These are phyloP conservation scores for Pleuronectes platessa DNA, from an alignment of 2,113 vertebrate species.

Conservation along the genomic window DNA sequence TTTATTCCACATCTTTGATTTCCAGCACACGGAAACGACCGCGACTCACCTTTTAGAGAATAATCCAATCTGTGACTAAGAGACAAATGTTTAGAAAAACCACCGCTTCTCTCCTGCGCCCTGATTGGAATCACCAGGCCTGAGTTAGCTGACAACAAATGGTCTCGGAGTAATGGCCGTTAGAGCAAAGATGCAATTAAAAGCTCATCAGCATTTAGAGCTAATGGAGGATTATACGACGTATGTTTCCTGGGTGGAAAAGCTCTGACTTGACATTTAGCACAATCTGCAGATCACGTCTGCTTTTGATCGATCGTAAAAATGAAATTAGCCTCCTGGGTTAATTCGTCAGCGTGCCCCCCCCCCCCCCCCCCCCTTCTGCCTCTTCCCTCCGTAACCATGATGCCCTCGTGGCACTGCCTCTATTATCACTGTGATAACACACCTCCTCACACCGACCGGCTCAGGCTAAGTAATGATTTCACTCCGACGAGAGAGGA, in stretches of 20 bases:
- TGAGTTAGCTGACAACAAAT: background rate
- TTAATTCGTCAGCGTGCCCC: constrained; percentile 16
- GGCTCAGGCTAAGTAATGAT: constrained; percentile 5
- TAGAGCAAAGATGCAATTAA: constrained; percentile 14
- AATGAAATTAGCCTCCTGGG: constrained; percentile 1
- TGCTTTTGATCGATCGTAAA: constrained; percentile 1
- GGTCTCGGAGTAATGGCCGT: background rate
- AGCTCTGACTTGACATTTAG: constrained; percentile 6
- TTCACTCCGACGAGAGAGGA: constrained; percentile 4
- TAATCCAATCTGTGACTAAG: background rate
- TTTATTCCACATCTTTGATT: constrained; percentile 22
- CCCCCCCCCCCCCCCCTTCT: background rate
- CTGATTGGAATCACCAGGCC: constrained; percentile 7
- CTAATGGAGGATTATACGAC: background rate
- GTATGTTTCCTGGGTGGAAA: constrained; percentile 18
- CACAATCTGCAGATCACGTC: constrained; percentile 14
- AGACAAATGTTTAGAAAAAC: too few relatives aligned
- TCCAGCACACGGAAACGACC: background rate
- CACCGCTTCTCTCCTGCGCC: too few relatives aligned
- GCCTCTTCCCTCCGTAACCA: constrained; percentile 32
- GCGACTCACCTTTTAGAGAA: background rate
- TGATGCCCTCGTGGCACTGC: constrained; percentile 30
- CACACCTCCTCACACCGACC: constrained; percentile 5
- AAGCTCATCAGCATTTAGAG: constrained; percentile 34
- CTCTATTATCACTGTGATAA: constrained; percentile 31